These are phyloP conservation scores for Actinia equina DNA, from an alignment of 64 coral and sea anemone genomes.

Conservation along the genomic window DNA sequence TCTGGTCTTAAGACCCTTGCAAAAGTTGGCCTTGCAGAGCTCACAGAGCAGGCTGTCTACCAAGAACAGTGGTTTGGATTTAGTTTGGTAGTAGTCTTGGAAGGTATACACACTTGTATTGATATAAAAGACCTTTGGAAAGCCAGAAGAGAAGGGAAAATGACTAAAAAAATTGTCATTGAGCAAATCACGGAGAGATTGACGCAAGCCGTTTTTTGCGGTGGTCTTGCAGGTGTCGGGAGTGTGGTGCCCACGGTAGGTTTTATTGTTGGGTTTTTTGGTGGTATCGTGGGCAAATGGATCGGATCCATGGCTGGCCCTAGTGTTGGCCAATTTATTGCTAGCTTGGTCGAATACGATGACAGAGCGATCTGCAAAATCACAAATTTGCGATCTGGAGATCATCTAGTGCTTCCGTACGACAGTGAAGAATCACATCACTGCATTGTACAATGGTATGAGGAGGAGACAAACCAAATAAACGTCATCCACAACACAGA, in stretches of 20 bases:
- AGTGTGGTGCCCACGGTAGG: conserved; percentile 12
- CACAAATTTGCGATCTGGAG: conserved; percentile 20
- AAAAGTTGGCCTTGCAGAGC: conserved; percentile 15
- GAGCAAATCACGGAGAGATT: conserved; percentile 15
- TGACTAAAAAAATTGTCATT: not conserved
- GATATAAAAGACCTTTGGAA: conserved; percentile 22
- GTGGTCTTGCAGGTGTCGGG: conserved; percentile 11
- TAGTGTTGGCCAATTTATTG: conserved; percentile 6
- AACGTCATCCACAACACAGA: conserved; percentile 38
- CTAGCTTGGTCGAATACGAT: conserved; percentile 8
- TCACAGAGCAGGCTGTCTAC: not conserved
- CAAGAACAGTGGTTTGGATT: conserved; percentile 17
- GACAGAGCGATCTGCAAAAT: conserved; percentile 25
- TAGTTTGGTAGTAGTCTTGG: conserved; percentile 2
- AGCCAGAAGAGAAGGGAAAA: conserved; percentile 15
- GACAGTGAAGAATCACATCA: conserved; percentile 29
- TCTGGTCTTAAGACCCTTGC: not conserved
- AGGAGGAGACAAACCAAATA: conserved; percentile 13
- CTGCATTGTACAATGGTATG: conserved; percentile 31
- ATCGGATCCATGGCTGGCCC: conserved; percentile 11
- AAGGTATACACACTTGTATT: conserved; percentile 18
- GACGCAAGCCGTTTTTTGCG: conserved; percentile 8
- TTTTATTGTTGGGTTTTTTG: conserved; percentile 19
- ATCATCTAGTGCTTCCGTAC: conserved; percentile 7
- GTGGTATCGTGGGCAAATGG: conserved; percentile 16